Conservation (phyloP, 2,113 vertebrate species). For the Pteruthius melanotis region DNA sequence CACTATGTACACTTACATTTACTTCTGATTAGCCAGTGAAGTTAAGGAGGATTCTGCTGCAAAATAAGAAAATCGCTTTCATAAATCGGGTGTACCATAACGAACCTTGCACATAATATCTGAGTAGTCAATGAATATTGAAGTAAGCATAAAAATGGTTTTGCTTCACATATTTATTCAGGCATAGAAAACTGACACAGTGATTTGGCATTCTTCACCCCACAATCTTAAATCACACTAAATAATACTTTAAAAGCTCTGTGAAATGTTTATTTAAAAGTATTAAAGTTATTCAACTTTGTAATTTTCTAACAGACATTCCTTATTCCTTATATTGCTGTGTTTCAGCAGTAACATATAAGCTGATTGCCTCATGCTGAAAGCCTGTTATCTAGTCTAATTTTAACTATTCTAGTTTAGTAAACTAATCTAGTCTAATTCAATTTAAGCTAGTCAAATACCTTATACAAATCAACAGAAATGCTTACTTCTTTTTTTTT, state of each 20-base stretch:
- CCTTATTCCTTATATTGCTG: neutral
- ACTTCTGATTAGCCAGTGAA: neutral
- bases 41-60: neutral
- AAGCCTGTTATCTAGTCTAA: neutral
- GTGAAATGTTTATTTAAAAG: conserved; percentile 22
- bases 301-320: neutral
- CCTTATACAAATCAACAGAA: neutral
- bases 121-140: conserved; percentile 13
- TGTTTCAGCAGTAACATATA: neutral
- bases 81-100: neutral
- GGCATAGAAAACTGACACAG: neutral
- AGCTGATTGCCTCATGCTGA: neutral
- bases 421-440: conserved; percentile 4
- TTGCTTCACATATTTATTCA: conserved; percentile 11
- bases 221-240: conserved; percentile 28
- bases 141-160: neutral
- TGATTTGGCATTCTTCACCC: neutral
- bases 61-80: neutral
- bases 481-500: neutral
- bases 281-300: neutral
- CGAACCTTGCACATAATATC: neutral
- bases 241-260: conserved; percentile 16
- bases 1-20: neutral
- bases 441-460: neutral
- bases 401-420: neutral